These are phyloP conservation scores for Hyperopisus bebe DNA, from an alignment of 2,113 vertebrate genomes.

Conservation along the genomic window DNA sequence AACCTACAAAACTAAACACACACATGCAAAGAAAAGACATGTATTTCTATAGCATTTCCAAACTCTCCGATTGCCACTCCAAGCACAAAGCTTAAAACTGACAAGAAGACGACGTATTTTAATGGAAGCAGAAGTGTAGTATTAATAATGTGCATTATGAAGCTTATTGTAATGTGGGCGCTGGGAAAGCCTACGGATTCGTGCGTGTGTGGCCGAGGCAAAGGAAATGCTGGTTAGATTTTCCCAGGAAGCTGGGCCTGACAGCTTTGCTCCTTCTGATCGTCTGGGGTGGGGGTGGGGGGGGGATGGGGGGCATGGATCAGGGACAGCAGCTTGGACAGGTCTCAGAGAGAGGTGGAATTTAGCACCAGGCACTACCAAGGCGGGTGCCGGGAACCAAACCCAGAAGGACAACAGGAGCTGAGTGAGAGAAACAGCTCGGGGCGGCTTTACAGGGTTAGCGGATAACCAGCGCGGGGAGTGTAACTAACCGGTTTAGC, in stretches of 20 bases:
- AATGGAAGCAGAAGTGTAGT: neutral
- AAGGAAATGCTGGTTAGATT: neutral
- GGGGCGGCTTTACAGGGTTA: neutral
- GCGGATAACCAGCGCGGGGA: neutral
- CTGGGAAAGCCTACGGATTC: neutral
- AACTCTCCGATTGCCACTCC: neutral
- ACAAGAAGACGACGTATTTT: neutral
- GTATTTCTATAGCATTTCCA: neutral
- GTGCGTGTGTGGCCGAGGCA: neutral
- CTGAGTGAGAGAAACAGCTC: neutral
- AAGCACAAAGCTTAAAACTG: neutral
- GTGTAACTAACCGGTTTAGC: neutral
- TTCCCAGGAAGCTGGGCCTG: neutral
- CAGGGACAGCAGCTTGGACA: neutral
- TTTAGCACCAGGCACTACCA: neutral
- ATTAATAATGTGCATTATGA: neutral
- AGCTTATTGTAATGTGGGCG: neutral
- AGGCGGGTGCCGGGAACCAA: neutral
- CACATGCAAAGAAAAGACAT: neutral
- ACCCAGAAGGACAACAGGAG: neutral
- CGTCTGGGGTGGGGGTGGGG: neutral
- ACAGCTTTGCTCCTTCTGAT: neutral
- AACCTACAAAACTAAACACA: slow-evolving; percentile 2
- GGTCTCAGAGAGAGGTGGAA: slow-evolving; percentile 6
- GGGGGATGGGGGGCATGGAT: neutral